phyloP scores from a whole-genome alignment of 2,113 vertebrate genomes.

The Ameiurus melas region DNA sequence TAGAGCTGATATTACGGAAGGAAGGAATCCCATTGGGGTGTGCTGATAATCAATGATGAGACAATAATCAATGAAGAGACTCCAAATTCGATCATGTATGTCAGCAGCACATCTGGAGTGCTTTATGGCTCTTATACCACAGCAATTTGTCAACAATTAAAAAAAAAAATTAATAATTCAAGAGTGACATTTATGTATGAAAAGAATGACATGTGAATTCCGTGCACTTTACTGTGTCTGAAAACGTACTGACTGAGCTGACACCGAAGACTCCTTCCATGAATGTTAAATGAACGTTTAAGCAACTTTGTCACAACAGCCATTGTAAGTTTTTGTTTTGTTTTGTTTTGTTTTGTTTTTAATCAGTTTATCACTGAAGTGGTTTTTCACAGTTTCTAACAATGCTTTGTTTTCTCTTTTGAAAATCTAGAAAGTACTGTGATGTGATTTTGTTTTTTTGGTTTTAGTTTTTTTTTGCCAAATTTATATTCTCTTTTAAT shows the following conservation, averaged over 20 bases:
- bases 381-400: too few species aligned
- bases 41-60: neutral
- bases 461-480: too few species aligned
- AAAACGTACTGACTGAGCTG: too few species aligned
- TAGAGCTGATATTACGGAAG: neutral
- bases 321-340: too few species aligned
- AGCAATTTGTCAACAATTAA: neutral
- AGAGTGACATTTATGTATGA: neutral
- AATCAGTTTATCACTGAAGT: too few species aligned
- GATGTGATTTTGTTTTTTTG: too few species aligned
- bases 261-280: too few species aligned
- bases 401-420: too few species aligned
- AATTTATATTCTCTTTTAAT: neutral
- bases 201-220: neutral
- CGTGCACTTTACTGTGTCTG: neutral
- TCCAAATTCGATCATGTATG: neutral
- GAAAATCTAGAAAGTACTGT: too few species aligned
- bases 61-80: neutral
- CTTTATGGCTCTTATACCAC: neutral
- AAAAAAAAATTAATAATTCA: neutral
- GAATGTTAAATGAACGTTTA: too few species aligned
- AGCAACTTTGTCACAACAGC: too few species aligned
- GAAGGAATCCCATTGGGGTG: neutral
- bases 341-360: too few species aligned
- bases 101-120: neutral